A percentile compares a stretch with the other conserved stretches of the same genome.
Evolutionary conservation across 2,113 vertebrate species (phyloP).

Genomic region (Hypocryptadius cinnamomeus): DNA sequence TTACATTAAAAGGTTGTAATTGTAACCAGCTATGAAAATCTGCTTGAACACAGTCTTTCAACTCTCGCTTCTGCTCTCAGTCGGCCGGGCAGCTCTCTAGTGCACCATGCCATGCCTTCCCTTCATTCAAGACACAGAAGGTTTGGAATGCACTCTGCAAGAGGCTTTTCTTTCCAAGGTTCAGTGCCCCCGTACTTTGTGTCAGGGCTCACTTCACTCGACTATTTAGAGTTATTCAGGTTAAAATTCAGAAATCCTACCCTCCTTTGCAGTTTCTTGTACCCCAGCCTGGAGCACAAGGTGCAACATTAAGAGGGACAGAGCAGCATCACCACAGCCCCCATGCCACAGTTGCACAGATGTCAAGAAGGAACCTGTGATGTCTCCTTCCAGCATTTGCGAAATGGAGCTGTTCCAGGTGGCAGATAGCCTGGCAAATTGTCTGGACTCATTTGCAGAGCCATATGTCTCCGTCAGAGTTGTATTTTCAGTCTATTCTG

Average conservation of each 20-base stretch:
- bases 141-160: neutral
- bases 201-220: neutral
- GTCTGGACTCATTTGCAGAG: slow-evolving; percentile 3
- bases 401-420: slow-evolving; percentile 20
- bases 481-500: neutral
- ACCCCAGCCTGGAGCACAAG: neutral
- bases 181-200: neutral
- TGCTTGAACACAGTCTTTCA: neutral
- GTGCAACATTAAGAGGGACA: neutral
- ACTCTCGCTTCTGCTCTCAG: neutral
- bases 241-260: neutral
- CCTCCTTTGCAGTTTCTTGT: neutral
- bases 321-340: neutral
- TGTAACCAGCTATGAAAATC: neutral
- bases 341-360: accelerated
- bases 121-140: neutral
- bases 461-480: neutral
- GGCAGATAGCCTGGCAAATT: slow-evolving; percentile 34
- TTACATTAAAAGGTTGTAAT: neutral
- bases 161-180: neutral
- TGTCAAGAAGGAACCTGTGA: neutral
- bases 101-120: neutral
- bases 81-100: neutral
- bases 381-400: neutral
- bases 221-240: neutral